Evolutionary conservation across 2,888 invertebrate genomes (phyloP).

Genomic region (Podabrus alpinus): DNA sequence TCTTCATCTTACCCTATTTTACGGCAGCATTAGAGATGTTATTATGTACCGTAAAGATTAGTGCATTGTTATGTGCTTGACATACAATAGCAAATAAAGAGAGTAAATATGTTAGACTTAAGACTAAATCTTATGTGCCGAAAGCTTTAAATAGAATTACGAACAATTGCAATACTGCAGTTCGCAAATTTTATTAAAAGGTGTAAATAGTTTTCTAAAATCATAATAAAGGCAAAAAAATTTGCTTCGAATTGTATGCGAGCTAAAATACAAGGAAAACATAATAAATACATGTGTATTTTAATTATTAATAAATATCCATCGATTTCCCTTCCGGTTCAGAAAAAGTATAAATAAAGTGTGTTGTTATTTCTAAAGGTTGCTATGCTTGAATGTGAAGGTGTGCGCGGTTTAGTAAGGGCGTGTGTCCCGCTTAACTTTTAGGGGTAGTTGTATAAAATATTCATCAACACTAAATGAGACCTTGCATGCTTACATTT

Average conservation of each 20-base stretch:
- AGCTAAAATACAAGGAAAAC: neutral
- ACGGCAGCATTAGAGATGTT: neutral
- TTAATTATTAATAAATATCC: neutral
- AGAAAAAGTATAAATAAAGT: neutral
- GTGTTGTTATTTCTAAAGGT: neutral
- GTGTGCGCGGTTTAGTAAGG: neutral
- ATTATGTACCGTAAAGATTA: neutral
- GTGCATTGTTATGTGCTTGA: neutral
- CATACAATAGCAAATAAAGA: neutral
- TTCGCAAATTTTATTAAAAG: neutral
- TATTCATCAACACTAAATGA: constrained; percentile 1
- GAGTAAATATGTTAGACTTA: neutral
- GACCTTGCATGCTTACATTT: neutral
- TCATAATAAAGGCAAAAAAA: neutral
- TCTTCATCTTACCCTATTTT: neutral
- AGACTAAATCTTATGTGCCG: neutral
- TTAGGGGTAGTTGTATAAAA: neutral
- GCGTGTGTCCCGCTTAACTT: neutral
- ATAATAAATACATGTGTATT: neutral
- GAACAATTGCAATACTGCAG: neutral
- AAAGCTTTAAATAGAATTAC: neutral
- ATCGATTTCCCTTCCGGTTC: neutral
- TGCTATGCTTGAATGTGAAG: neutral
- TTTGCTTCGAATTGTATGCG: neutral
- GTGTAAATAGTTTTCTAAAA: neutral